Conservation (phyloP, 2,888 invertebrate species). For the Eudasyphora cyanicolor region DNA sequence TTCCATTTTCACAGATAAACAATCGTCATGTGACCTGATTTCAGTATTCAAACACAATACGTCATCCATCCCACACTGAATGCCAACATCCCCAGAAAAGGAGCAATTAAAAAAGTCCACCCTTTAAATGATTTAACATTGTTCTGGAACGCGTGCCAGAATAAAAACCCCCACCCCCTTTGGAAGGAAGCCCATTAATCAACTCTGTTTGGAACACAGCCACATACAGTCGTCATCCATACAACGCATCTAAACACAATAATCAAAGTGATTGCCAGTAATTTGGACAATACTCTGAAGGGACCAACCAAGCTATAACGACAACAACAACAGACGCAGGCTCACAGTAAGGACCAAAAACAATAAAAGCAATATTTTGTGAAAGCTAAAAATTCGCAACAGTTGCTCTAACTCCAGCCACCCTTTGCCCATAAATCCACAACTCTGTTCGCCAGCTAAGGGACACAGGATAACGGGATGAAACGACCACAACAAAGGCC, state of each 20-base stretch:
- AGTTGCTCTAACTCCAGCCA: slow-evolving; percentile 47
- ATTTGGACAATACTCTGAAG: slow-evolving; percentile 42
- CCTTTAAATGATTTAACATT: slow-evolving; percentile 11
- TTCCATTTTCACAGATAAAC: not conserved
- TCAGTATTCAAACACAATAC: not conserved
- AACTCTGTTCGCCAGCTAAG: not conserved
- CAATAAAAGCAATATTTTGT: slow-evolving; percentile 26
- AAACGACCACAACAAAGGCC: slow-evolving; percentile 20
- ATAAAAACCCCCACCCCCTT: slow-evolving; percentile 9
- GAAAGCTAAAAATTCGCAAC: slow-evolving; percentile 42
- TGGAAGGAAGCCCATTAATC: slow-evolving; percentile 31
- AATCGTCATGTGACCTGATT: slow-evolving; percentile 12
- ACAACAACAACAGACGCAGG: not conserved
- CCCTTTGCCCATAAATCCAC: not conserved
- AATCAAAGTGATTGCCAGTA: slow-evolving; percentile 51
- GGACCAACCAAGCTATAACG: not conserved
- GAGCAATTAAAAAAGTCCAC: slow-evolving; percentile 35
- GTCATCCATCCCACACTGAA: not conserved
- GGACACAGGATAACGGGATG: slow-evolving; percentile 34
- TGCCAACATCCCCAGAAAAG: not conserved
- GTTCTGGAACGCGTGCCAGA: slow-evolving; percentile 13
- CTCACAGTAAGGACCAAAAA: not conserved
- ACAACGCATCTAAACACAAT: slow-evolving; percentile 3
- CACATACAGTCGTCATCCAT: not conserved
- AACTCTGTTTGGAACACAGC: slow-evolving; percentile 20